phyloP scores from a whole-genome alignment of 2,888 invertebrate genomes.

The Eurois occulta region DNA sequence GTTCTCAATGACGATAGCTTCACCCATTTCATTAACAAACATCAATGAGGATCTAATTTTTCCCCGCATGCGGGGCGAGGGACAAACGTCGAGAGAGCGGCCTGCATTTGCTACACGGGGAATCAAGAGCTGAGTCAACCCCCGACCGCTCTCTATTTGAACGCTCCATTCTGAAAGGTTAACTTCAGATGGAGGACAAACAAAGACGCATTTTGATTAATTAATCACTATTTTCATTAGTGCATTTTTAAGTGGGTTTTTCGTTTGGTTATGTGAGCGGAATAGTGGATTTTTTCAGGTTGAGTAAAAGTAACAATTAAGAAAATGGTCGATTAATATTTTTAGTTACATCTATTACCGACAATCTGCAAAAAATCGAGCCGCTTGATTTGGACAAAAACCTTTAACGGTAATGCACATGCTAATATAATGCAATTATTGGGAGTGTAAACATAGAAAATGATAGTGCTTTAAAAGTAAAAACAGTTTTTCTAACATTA shows the following conservation, averaged over 20 bases:
- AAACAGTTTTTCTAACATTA: background rate
- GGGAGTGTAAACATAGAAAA: background rate
- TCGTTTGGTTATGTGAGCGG: background rate
- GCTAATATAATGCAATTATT: background rate
- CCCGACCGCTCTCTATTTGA: slow-evolving; percentile 82
- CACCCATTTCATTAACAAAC: slow-evolving; percentile 29
- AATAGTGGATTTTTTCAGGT: background rate
- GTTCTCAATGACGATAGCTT: background rate
- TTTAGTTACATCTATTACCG: background rate
- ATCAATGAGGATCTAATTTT: slow-evolving; percentile 52
- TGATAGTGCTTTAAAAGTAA: too few species aligned
- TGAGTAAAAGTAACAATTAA: background rate
- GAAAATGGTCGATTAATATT: background rate
- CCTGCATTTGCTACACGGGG: slow-evolving; percentile 83
- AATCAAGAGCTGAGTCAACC: slow-evolving; percentile 88
- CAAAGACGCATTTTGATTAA: slow-evolving; percentile 63
- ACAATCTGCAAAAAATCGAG: background rate
- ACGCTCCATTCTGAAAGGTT: slow-evolving; percentile 82
- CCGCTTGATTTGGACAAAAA: background rate
- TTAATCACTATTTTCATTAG: slow-evolving; percentile 52
- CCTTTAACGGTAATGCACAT: background rate
- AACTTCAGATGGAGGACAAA: slow-evolving; percentile 64
- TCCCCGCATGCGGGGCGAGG: slow-evolving; percentile 42
- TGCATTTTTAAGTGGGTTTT: slow-evolving; percentile 17
- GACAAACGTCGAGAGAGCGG: slow-evolving; percentile 72